Conservation (phyloP, 2,888 invertebrate species). For the Scaptomyza flava region DNA sequence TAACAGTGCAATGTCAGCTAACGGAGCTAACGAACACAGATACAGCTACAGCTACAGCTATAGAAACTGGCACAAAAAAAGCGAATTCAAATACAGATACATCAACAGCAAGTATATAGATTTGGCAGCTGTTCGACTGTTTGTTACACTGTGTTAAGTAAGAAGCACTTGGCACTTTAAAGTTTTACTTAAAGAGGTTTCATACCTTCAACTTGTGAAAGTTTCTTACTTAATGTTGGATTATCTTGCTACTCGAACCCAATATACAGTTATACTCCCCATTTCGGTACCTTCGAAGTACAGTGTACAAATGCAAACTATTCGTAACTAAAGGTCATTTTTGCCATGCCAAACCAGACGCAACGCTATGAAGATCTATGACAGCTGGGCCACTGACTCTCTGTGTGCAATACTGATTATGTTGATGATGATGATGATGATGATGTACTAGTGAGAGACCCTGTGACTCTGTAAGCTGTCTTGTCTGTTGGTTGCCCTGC, state of each 20-base stretch:
- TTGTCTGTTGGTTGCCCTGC: conserved; percentile 16
- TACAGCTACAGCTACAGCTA: conserved; percentile 2
- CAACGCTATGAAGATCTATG: conserved; percentile 67
- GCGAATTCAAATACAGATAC: conserved; percentile 25
- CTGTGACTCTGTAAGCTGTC: conserved; percentile 1
- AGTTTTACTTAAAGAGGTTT: no score
- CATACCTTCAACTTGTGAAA: no score
- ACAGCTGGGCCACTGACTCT: conserved; percentile 29
- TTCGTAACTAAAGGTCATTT: conserved; percentile 71
- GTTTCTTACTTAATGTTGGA: no score
- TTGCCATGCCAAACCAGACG: conserved; percentile 37
- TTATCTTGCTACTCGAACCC: no score
- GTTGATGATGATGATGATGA: conserved; percentile 28
- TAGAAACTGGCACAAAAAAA: no score
- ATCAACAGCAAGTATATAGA: background rate
- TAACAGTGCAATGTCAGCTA: conserved; percentile 62
- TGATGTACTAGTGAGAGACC: conserved; percentile 48
- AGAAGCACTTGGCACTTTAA: no score
- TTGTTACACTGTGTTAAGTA: conserved; percentile 8
- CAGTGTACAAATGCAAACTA: conserved; percentile 24
- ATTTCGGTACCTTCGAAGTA: background rate
- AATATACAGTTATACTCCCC: background rate
- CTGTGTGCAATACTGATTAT: conserved; percentile 13
- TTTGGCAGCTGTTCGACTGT: conserved; percentile 5
- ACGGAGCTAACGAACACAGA: conserved; percentile 44